phyloP scores from a whole-genome alignment of 37 sponge, comb jelly and placozoan species.

The Haliclona indistincta region DNA sequence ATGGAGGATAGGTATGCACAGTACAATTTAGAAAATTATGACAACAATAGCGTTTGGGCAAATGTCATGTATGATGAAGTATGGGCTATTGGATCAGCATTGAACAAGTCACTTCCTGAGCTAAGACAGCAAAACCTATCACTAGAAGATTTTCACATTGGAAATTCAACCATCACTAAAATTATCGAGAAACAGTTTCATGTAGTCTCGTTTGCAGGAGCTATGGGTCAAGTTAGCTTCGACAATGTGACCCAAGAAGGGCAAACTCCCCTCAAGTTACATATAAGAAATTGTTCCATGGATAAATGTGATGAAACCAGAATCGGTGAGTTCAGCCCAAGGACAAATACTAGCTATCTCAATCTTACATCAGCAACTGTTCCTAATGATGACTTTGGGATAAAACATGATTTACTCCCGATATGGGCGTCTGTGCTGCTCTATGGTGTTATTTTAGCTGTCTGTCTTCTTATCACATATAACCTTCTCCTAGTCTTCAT shows the following conservation, averaged over 20 bases:
- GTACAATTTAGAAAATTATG: not conserved
- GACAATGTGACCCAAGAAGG: no score
- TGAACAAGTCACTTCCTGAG: conserved; percentile 25
- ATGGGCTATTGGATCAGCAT: conserved; percentile 45
- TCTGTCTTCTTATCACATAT: no score
- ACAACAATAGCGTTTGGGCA: conserved; percentile 11
- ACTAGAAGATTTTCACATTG: not conserved
- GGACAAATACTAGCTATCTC: no score
- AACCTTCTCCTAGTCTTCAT: no score
- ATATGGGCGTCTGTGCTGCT: no score
- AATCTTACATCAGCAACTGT: not conserved
- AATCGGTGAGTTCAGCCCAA: no score
- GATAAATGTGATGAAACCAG: not conserved
- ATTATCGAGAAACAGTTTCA: not conserved
- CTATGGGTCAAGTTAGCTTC: not conserved
- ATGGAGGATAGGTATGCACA: not conserved
- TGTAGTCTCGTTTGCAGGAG: not conserved
- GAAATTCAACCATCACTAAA: not conserved
- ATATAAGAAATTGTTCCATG: not conserved
- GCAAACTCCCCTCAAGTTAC: not conserved
- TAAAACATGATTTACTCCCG: no score
- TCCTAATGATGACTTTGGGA: not conserved
- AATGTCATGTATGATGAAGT: conserved; percentile 40
- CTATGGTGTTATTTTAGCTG: no score
- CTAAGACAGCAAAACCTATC: conserved; percentile 1